Conservation (phyloP, 2,113 vertebrate genomes). For the Pagrus major region DNA sequence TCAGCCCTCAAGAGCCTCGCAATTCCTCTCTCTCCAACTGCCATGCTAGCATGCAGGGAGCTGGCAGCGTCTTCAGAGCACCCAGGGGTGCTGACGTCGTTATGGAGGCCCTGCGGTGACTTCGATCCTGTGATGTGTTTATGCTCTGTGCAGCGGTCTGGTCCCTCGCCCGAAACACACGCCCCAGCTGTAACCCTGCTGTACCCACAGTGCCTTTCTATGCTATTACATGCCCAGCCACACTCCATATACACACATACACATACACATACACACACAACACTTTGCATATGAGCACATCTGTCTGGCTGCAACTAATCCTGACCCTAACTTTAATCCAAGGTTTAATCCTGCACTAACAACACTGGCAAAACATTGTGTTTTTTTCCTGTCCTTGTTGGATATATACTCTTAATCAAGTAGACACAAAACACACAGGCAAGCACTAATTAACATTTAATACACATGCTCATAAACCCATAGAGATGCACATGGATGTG, state of each 20-base stretch:
- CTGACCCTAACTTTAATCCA: conserved; percentile 33
- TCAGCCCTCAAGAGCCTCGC: conserved; percentile 29
- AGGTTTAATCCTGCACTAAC: conserved; percentile 22
- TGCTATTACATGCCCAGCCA: conserved; percentile 28
- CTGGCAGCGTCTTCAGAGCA: conserved; percentile 70
- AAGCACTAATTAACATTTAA: conserved; percentile 51
- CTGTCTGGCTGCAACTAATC: conserved; percentile 23
- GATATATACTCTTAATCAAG: background rate
- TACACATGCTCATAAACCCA: conserved; percentile 37
- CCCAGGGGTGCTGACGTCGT: conserved; percentile 74
- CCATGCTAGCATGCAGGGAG: conserved; percentile 36
- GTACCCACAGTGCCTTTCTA: conserved; percentile 44
- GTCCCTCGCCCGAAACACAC: conserved; percentile 56
- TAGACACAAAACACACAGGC: conserved; percentile 17
- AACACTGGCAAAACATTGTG: conserved; percentile 7
- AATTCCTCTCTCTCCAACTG: conserved; percentile 15
- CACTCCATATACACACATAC: background rate
- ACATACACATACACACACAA: background rate
- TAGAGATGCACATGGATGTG: conserved; percentile 61
- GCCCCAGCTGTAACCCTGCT: conserved; percentile 64
- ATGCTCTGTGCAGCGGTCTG: conserved; percentile 63
- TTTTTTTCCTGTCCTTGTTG: conserved; percentile 11
- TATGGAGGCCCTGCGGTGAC: conserved; percentile 70
- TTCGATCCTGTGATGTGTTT: conserved; percentile 77
- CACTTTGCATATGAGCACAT: background rate